Evolutionary conservation across 2,113 vertebrate genomes (phyloP).

Genomic region (Platycercus adscitus): DNA sequence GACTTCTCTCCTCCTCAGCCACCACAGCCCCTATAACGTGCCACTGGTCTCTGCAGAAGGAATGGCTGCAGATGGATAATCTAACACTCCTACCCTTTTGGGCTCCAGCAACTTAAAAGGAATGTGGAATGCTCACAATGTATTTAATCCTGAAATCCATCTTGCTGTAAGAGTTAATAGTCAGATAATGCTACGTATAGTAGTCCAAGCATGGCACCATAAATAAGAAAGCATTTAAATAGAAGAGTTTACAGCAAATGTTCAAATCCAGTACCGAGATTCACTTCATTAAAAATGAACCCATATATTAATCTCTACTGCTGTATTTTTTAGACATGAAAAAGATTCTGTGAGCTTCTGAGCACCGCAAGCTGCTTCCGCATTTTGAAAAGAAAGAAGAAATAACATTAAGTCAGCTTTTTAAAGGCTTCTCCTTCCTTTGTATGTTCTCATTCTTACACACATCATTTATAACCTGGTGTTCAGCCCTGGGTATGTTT

Average conservation of each 20-base stretch:
- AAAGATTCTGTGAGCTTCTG: neutral
- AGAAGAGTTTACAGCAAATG: neutral
- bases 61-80: neutral
- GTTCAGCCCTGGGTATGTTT: neutral
- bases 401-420: neutral
- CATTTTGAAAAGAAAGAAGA: neutral
- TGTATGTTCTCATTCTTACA: neutral
- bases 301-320: neutral
- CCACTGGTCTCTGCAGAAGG: neutral
- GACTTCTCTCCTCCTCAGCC: neutral
- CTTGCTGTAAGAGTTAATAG: constrained; percentile 1
- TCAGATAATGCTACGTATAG: neutral
- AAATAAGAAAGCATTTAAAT: constrained; percentile 39
- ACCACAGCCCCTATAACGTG: neutral
- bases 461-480: neutral
- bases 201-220: neutral
- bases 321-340: neutral
- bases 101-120: constrained; percentile 13
- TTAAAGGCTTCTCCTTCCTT: neutral
- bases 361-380: neutral
- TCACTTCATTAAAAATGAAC: constrained; percentile 2
- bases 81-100: neutral
- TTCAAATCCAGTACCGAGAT: neutral
- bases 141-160: constrained; percentile 32
- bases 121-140: constrained; percentile 9